Percentiles rank a stretch among this genome's conserved stretches.
Conservation (phyloP, 64 coral and sea anemone species). For the Actinia tenebrosa region DNA sequence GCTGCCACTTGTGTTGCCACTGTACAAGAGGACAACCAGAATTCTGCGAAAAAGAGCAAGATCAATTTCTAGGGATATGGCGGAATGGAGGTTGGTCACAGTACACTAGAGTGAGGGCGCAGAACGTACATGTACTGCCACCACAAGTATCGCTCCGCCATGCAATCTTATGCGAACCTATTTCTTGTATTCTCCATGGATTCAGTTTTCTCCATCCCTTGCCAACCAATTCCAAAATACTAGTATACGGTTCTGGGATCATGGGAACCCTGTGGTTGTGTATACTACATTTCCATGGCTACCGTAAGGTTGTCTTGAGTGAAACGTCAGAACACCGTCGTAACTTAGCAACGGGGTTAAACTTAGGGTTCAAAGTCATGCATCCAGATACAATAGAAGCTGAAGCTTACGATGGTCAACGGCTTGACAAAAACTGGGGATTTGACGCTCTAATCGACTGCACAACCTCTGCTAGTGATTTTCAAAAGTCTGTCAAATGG, state of each 20-base stretch:
- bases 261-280: conserved; percentile 73
- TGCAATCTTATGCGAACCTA: conserved; percentile 77
- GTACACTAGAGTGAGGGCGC: conserved; percentile 66
- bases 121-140: conserved; percentile 45
- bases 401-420: conserved; percentile 21
- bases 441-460: conserved; percentile 93
- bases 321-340: conserved; percentile 70
- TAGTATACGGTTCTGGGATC: conserved; percentile 69
- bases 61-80: conserved; percentile 77
- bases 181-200: conserved; percentile 69
- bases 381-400: conserved; percentile 60
- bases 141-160: conserved; percentile 66
- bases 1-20: conserved; percentile 57
- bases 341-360: conserved; percentile 52
- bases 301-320: conserved; percentile 78
- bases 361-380: conserved; percentile 52
- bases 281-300: conserved; percentile 85
- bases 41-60: conserved; percentile 67
- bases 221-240: conserved; percentile 65
- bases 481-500: conserved; percentile 67
- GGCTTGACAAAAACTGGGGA: conserved; percentile 52
- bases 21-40: conserved; percentile 75
- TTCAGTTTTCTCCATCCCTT: conserved; percentile 65
- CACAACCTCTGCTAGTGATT: conserved; percentile 34
- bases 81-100: conserved; percentile 94